A percentile compares a stretch with the other conserved stretches of the same genome.
These are phyloP conservation scores for Brachionus rotundiformis DNA, from an alignment of 1,140 invertebrate genomes.

Conservation along the genomic window DNA sequence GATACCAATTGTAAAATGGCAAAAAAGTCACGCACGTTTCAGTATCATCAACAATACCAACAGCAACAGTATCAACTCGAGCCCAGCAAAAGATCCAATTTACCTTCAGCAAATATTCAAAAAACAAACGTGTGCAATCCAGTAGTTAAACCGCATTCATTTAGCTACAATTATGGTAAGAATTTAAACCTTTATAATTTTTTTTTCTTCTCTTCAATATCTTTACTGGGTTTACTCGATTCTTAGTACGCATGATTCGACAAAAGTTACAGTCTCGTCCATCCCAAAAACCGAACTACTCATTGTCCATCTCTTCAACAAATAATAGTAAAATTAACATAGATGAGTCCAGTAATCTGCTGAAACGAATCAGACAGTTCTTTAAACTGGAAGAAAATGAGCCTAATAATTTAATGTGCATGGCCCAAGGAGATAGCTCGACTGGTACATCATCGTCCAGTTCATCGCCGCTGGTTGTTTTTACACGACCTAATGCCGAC, in stretches of 20 bases:
- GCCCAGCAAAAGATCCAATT: constrained; percentile 1
- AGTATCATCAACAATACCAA: constrained; percentile 23
- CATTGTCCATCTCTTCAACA: constrained; percentile 10
- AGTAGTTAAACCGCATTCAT: neutral
- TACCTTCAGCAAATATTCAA: neutral
- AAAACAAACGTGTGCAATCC: neutral
- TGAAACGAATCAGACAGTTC: constrained; percentile 1
- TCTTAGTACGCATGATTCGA: constrained; percentile 6
- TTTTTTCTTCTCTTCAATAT: neutral
- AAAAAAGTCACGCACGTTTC: constrained; percentile 37
- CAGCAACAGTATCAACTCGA: constrained; percentile 39
- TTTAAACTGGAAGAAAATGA: constrained; percentile 5
- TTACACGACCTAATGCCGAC: neutral
- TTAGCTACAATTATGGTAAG: constrained; percentile 44
- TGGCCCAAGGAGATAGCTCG: neutral
- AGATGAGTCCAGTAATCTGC: constrained; percentile 34
- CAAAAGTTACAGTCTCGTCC: constrained; percentile 1
- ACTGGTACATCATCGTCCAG: constrained; percentile 33
- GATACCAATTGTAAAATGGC: neutral
- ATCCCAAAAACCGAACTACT: neutral
- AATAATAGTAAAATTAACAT: constrained; percentile 45
- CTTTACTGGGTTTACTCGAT: neutral
- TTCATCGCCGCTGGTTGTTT: neutral
- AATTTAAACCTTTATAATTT: neutral
- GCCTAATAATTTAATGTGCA: neutral